Conservation (phyloP, 2,113 vertebrate genomes). For the Casuarius casuarius region DNA sequence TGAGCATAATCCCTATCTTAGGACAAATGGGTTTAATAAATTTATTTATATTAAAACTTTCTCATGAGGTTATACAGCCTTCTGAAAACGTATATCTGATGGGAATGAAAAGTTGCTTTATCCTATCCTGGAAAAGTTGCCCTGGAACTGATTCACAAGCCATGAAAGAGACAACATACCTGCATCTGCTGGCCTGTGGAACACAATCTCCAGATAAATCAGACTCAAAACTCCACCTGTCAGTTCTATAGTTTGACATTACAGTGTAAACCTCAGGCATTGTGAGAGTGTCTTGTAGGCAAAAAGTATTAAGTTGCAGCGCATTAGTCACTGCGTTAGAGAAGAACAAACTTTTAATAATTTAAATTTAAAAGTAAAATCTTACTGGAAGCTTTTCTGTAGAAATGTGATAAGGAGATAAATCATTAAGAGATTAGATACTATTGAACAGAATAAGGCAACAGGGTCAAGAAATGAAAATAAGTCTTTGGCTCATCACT, state of each 20-base stretch:
- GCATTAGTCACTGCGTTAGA: conserved; percentile 54
- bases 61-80: not conserved
- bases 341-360: conserved; percentile 69
- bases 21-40: not conserved
- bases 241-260: not conserved
- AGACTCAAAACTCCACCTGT: conserved; percentile 6
- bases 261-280: conserved; percentile 7
- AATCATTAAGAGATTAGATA: conserved; percentile 33
- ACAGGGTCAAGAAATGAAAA: conserved; percentile 32
- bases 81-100: not conserved
- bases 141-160: not conserved
- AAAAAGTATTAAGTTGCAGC: conserved; percentile 30
- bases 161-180: not conserved
- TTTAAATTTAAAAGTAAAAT: conserved; percentile 69
- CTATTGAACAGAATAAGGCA: conserved; percentile 38
- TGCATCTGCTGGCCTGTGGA: not conserved
- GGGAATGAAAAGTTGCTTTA: not conserved
- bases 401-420: conserved; percentile 34
- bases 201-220: not conserved
- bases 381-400: not conserved
- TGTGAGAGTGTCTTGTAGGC: not conserved
- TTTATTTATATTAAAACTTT: not conserved
- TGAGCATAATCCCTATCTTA: not conserved
- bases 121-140: not conserved
- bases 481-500: conserved; percentile 22